phyloP scores from a whole-genome alignment of 64 coral and sea anemone genomes.

The Montipora foliosa region DNA sequence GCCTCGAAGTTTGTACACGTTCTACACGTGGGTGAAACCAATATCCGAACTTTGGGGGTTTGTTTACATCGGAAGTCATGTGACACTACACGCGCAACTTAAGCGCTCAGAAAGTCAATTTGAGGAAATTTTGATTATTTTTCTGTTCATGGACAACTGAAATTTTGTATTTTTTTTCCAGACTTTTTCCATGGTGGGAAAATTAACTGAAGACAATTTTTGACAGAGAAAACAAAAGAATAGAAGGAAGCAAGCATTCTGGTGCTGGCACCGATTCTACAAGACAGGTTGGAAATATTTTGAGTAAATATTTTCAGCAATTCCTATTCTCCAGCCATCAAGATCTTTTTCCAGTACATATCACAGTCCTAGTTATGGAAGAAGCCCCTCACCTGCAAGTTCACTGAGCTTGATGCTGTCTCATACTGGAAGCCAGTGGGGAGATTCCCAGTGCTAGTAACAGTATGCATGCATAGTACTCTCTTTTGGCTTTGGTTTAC shows the following conservation, averaged over 20 bases:
- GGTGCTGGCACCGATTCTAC: slow-evolving; percentile 49
- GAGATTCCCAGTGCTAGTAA: neutral
- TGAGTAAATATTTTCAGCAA: neutral
- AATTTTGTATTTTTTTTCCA: too few species aligned
- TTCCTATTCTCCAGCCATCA: neutral
- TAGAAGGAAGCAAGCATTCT: slow-evolving; percentile 34
- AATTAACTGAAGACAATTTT: neutral
- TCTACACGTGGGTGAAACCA: too few species aligned
- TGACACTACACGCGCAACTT: too few species aligned
- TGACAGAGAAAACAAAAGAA: slow-evolving; percentile 52
- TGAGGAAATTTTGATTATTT: too few species aligned
- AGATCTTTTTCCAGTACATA: neutral
- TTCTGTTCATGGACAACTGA: too few species aligned
- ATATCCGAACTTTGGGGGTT: too few species aligned
- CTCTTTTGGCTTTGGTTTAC: too few species aligned
- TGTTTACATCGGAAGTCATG: too few species aligned
- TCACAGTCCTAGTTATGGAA: neutral
- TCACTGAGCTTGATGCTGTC: neutral
- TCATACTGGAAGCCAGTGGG: neutral
- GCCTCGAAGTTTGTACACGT: too few species aligned
- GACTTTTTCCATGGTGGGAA: too few species aligned
- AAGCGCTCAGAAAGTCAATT: too few species aligned
- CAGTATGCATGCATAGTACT: neutral
- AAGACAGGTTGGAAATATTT: slow-evolving; percentile 50
- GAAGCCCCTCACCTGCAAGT: neutral